Evolutionary conservation across 2,113 vertebrate genomes (phyloP), one percentile per base, ranked within the genome.

Genomic region (Brachyhypopomus occidentalis): DNA sequence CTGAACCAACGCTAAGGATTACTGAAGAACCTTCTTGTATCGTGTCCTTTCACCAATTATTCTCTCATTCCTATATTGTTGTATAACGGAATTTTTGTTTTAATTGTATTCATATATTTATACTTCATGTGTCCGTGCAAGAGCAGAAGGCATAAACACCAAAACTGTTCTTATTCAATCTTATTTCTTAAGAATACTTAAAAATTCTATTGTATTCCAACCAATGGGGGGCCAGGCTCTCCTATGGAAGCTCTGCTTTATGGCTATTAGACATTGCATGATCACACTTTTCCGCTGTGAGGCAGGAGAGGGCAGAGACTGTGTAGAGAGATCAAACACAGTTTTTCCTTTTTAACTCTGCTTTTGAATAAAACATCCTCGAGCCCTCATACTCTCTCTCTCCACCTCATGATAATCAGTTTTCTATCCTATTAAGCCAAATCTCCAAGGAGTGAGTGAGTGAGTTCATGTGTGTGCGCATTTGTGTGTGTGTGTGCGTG

Each of bases 341-440:
- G 83, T 71, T 79, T 72, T 79, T 79, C 77, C 77, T 79, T 79
- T 72, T 79, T 79, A 79, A 72, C 77, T 45, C 36, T 62, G 77
- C 77, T 72, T 79, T 69, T 79, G 77, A 79, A 79, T 79, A 72
- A 83, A 84, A 78, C 82, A 82, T 78, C 69, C 74, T 72, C 76
- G 74, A 78, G 75, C 48, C 59, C 72, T 64, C 76, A 67, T 56
- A 67, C 71, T 45, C 81, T 72, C 75, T 72, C 81, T 72, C 81
- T 72, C 75, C 56, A 62, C 67, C 75, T 77, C 81, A 83, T 72
- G 48, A 7, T 82, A 82, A 85, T 70, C 78, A 66, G 52, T 59
- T 83, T 72, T 83, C 81, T 83, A 77, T 83, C 81, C 81, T 83
- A 83, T 83, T 83, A 83, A 78, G 45, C 58, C 81, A 78, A 71